These are phyloP conservation scores for Melinopterus prodromus DNA, from an alignment of 2,888 invertebrate species.

Conservation along the genomic window DNA sequence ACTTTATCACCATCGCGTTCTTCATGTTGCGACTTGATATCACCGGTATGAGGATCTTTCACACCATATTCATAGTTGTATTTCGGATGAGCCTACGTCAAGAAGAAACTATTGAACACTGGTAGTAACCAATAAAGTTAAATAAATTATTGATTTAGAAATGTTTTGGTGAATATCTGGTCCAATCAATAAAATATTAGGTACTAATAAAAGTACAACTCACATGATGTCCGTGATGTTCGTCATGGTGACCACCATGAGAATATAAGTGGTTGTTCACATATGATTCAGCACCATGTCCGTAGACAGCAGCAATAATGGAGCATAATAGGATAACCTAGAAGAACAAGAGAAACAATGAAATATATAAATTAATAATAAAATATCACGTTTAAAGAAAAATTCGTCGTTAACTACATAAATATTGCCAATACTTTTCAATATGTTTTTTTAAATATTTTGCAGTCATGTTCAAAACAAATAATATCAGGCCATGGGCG, in stretches of 20 bases:
- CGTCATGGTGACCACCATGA: conserved; percentile 10
- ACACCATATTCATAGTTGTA: conserved; percentile 14
- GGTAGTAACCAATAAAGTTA: not conserved
- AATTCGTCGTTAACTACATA: too few species aligned
- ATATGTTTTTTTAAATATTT: too few species aligned
- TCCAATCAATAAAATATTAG: not conserved
- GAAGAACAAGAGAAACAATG: not conserved
- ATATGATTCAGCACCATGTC: conserved; percentile 16
- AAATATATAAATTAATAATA: not conserved
- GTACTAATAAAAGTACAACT: not conserved
- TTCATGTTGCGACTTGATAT: conserved; percentile 19
- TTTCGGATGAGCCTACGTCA: conserved; percentile 17
- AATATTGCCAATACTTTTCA: too few species aligned
- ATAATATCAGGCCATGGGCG: too few species aligned
- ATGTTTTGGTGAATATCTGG: not conserved
- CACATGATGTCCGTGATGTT: not conserved
- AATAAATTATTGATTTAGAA: not conserved
- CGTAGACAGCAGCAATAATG: not conserved
- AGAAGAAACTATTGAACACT: not conserved
- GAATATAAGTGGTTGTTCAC: conserved; percentile 12
- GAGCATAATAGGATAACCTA: not conserved
- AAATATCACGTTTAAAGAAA: too few species aligned
- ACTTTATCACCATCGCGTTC: conserved; percentile 19
- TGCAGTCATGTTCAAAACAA: too few species aligned
- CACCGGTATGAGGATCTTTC: not conserved